phyloP scores from a whole-genome alignment of 2,113 vertebrate genomes.

The Elaphurus davidianus region DNA sequence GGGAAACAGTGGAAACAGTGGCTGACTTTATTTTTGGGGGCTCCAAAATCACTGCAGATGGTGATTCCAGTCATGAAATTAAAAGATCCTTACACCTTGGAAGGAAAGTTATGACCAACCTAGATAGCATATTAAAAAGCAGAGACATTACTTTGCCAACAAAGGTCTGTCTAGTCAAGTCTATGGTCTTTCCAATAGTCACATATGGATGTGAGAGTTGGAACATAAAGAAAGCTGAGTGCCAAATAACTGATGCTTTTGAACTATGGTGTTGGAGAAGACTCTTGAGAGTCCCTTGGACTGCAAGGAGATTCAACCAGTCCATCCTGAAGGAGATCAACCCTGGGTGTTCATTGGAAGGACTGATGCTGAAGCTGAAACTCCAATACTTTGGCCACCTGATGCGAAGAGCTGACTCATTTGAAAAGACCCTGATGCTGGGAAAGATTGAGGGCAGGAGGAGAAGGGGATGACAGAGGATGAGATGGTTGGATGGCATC shows the following conservation, averaged over 20 bases:
- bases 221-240: background rate
- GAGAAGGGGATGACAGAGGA: background rate
- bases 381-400: background rate
- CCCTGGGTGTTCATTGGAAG: background rate
- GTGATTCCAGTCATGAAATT: background rate
- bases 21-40: rapidly evolving
- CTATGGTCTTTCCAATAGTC: background rate
- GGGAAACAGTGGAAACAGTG: background rate
- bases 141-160: background rate
- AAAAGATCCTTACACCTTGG: background rate
- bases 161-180: background rate
- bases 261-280: background rate
- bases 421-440: background rate
- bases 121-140: background rate
- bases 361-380: background rate
- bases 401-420: background rate
- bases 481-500: background rate
- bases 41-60: background rate
- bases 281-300: background rate
- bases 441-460: background rate
- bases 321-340: background rate
- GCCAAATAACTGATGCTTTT: background rate
- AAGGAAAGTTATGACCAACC: background rate
- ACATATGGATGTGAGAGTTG: background rate
- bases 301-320: background rate